phyloP scores from a whole-genome alignment of 1,140 invertebrate species.

The Lucilia cuprina region DNA sequence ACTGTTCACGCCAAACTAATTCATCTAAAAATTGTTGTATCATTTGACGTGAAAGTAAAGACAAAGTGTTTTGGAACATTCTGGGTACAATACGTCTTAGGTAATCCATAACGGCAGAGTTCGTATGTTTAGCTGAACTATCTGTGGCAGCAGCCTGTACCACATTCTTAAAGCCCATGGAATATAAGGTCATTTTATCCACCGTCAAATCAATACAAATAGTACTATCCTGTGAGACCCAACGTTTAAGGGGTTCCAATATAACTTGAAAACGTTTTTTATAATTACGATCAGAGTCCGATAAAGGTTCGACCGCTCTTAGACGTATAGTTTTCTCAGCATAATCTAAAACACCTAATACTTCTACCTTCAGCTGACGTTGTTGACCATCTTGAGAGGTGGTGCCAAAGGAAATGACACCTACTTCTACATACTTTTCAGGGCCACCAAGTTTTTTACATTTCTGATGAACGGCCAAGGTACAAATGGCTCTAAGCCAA shows the following conservation, averaged over 20 bases:
- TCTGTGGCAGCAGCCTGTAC: conserved; percentile 73
- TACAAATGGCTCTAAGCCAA: conserved; percentile 78
- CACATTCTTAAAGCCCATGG: conserved; percentile 80
- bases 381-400: conserved; percentile 83
- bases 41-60: conserved; percentile 80
- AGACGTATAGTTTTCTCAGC: conserved; percentile 77
- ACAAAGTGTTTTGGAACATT: conserved; percentile 90
- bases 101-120: conserved; percentile 87
- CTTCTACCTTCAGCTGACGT: conserved; percentile 87
- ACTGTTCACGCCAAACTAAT: conserved; percentile 79
- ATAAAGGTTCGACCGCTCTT: conserved; percentile 78
- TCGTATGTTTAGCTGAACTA: conserved; percentile 68
- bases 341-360: conserved; percentile 83
- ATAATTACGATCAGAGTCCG: conserved; percentile 77
- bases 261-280: conserved; percentile 81
- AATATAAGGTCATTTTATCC: conserved; percentile 76
- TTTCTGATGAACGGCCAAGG: conserved; percentile 78
- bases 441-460: conserved; percentile 74
- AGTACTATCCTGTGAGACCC: conserved; percentile 79
- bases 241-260: conserved; percentile 76
- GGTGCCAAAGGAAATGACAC: conserved; percentile 88
- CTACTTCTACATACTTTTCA: conserved; percentile 75
- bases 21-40: conserved; percentile 91
- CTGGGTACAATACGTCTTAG: conserved; percentile 82
- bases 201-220: conserved; percentile 85